These are phyloP conservation scores for Isichthys henryi DNA, from an alignment of 2,113 vertebrate genomes.

Conservation along the genomic window DNA sequence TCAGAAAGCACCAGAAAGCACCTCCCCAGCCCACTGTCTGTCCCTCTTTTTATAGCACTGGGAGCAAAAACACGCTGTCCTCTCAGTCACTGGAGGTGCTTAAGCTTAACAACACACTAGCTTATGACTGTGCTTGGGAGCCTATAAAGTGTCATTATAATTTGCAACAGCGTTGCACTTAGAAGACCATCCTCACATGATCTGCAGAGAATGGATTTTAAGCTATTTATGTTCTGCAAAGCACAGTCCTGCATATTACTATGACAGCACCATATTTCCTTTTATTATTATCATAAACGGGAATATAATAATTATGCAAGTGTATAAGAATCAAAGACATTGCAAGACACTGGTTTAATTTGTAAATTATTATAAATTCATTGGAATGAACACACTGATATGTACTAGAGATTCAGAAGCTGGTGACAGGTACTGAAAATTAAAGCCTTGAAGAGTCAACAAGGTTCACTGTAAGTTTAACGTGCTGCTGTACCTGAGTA, in stretches of 20 bases:
- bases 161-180: neutral
- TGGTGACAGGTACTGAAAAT: neutral
- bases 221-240: neutral
- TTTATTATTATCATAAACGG: neutral
- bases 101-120: neutral
- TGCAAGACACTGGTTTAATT: neutral
- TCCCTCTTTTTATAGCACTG: neutral
- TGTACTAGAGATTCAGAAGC: neutral
- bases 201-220: neutral
- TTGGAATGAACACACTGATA: neutral
- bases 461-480: neutral
- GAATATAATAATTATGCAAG: neutral
- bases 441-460: neutral
- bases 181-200: neutral
- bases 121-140: neutral
- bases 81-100: neutral
- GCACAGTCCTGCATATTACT: neutral
- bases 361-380: neutral
- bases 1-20: neutral
- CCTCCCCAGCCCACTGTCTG: neutral
- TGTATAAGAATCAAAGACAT: neutral
- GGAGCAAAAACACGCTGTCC: neutral
- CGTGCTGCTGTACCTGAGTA: neutral
- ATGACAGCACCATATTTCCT: neutral
- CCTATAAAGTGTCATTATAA: neutral